These are phyloP conservation scores for Tonatia bakeri DNA, from an alignment of 2,113 vertebrate species.

Conservation along the genomic window DNA sequence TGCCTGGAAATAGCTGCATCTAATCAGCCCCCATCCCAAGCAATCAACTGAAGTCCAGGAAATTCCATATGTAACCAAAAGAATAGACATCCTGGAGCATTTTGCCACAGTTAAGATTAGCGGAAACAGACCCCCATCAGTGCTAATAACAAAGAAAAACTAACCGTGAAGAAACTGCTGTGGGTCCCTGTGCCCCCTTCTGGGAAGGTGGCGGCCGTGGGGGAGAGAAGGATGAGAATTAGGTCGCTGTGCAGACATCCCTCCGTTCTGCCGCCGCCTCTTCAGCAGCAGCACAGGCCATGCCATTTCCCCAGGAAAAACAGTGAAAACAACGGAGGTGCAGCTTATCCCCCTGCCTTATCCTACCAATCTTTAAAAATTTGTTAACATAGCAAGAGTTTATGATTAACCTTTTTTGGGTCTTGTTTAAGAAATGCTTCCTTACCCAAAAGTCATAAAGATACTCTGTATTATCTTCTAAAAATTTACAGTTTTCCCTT, in stretches of 20 bases:
- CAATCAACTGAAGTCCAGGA: conserved; percentile 72
- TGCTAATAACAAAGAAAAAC: conserved; percentile 57
- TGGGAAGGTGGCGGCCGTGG: background rate
- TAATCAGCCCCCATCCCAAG: conserved; percentile 72
- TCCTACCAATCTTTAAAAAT: background rate
- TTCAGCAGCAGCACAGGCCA: background rate
- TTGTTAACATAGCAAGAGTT: background rate
- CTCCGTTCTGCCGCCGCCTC: background rate
- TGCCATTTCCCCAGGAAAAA: background rate
- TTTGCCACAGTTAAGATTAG: conserved; percentile 60
- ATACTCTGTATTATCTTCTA: background rate
- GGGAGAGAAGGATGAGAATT: background rate
- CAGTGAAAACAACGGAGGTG: background rate
- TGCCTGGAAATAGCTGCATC: conserved; percentile 72
- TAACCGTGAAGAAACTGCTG: conserved; percentile 19
- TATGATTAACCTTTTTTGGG: background rate
- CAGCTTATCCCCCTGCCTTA: background rate
- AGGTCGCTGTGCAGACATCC: background rate
- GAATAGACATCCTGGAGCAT: conserved; percentile 74
- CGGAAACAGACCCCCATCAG: conserved; percentile 69
- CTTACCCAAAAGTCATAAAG: background rate
- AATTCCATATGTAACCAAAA: conserved; percentile 72
- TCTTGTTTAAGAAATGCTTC: background rate
- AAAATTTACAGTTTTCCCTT: background rate
- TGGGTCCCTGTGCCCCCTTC: background rate